Evolutionary conservation across 2,888 invertebrate genomes (phyloP).

Genomic region (Monoplex corrugatus): DNA sequence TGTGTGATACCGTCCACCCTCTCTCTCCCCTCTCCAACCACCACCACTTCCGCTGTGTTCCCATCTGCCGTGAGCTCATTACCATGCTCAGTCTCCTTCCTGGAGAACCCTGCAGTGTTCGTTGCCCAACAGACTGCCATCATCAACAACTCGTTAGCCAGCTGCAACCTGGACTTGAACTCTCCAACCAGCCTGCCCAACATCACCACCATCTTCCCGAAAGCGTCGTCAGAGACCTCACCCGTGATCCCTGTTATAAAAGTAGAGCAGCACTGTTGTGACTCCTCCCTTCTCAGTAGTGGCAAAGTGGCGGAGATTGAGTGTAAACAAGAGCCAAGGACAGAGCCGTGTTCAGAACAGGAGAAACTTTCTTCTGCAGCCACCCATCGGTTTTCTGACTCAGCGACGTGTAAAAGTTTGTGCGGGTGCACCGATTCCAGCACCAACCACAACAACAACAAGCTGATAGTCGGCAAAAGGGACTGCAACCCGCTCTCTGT

Average conservation of each 20-base stretch:
- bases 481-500: constrained; percentile 7
- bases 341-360: not conserved
- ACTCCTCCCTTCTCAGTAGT: not conserved
- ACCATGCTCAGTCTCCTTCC: constrained; percentile 85
- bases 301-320: constrained; percentile 15
- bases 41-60: constrained; percentile 44
- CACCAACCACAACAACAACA: constrained; percentile 34
- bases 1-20: constrained; percentile 50
- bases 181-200: constrained; percentile 34
- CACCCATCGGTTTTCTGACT: not conserved
- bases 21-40: constrained; percentile 22
- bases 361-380: not conserved
- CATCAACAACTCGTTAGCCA: constrained; percentile 81
- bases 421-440: not conserved
- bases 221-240: not conserved
- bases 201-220: not conserved
- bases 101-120: constrained; percentile 95
- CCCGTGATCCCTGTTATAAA: constrained; percentile 23
- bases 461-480: constrained; percentile 21
- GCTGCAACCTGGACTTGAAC: constrained; percentile 51
- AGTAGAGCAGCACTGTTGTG: constrained; percentile 44
- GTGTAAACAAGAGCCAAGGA: constrained; percentile 33
- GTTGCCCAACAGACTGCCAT: constrained; percentile 94
- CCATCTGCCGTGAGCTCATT: constrained; percentile 42
- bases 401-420: not conserved